These are phyloP conservation scores for Peromyscus eremicus DNA, from an alignment of 2,797 vertebrate genomes.

Conservation along the genomic window DNA sequence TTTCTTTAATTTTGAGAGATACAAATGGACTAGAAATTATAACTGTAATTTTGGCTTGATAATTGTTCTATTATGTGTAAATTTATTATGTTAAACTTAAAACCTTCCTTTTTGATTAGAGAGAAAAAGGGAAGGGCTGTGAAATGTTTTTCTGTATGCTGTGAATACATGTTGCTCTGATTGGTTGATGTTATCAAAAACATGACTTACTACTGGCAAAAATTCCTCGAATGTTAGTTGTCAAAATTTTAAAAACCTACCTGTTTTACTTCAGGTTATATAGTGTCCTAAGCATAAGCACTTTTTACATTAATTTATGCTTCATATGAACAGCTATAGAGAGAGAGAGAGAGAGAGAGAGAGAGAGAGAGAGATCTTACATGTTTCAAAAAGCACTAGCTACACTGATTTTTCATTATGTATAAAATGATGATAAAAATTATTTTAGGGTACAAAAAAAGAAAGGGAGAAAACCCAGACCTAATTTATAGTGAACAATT, in stretches of 20 bases:
- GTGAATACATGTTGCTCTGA: too few relatives aligned
- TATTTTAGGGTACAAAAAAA: neutral
- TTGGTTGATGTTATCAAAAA: neutral
- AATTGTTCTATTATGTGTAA: too few relatives aligned
- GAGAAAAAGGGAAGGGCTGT: too few relatives aligned
- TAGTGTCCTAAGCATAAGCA: neutral
- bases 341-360: neutral
- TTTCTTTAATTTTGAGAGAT: too few relatives aligned
- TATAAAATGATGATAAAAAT: conserved; percentile 4
- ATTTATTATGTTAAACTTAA: too few relatives aligned
- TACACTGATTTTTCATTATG: neutral
- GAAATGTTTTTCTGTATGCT: too few relatives aligned
- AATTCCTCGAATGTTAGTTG: neutral
- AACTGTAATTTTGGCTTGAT: too few relatives aligned
- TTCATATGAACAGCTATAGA: neutral
- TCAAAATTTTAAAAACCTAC: neutral
- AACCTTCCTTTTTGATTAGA: too few relatives aligned
- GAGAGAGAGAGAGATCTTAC: neutral
- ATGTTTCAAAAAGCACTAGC: neutral
- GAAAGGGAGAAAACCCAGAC: neutral
- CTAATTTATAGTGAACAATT: neutral
- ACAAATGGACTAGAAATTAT: too few relatives aligned
- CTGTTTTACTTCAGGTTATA: neutral
- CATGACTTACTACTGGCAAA: neutral
- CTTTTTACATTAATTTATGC: neutral